phyloP scores from a whole-genome alignment of 2,888 invertebrate species.

The Mythimna impura region DNA sequence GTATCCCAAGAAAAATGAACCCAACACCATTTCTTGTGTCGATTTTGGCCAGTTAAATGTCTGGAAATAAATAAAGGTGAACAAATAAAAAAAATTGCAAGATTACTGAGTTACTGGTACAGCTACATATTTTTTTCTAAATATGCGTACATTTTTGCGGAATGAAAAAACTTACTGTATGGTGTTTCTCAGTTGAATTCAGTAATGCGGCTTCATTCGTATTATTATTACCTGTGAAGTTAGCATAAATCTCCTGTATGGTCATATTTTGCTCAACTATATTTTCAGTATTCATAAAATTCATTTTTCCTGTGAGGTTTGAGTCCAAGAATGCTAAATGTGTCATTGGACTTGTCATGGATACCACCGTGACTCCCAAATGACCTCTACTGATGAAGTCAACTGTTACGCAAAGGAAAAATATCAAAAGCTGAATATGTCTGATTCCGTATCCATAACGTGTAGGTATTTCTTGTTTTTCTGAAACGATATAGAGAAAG shows the following conservation, averaged over 20 bases:
- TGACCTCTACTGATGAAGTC: constrained; percentile 74
- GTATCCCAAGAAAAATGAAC: constrained; percentile 90
- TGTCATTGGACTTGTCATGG: constrained; percentile 70
- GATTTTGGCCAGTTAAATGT: constrained; percentile 79
- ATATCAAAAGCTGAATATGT: constrained; percentile 72
- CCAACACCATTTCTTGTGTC: constrained; percentile 80
- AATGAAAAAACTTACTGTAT: constrained; percentile 26
- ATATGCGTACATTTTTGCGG: background rate
- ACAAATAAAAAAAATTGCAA: background rate
- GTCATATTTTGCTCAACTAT: background rate
- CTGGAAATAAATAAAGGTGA: constrained; percentile 58
- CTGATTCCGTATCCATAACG: constrained; percentile 75
- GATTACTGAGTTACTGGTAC: background rate
- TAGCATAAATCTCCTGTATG: background rate
- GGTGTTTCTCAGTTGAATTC: constrained; percentile 21
- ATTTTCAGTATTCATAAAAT: constrained; percentile 11
- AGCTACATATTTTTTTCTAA: background rate
- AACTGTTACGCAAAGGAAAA: constrained; percentile 68
- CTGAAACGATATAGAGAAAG: constrained; percentile 56
- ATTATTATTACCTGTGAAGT: constrained; percentile 5
- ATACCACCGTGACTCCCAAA: constrained; percentile 77
- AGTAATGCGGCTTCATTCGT: background rate
- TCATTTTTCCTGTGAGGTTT: background rate
- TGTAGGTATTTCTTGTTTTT: constrained; percentile 34
- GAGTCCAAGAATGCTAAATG: constrained; percentile 1